Percentiles rank a stretch among this genome's conserved stretches.
Evolutionary conservation across 2,888 invertebrate species (phyloP).

Genomic region (Hetaerina titia): DNA sequence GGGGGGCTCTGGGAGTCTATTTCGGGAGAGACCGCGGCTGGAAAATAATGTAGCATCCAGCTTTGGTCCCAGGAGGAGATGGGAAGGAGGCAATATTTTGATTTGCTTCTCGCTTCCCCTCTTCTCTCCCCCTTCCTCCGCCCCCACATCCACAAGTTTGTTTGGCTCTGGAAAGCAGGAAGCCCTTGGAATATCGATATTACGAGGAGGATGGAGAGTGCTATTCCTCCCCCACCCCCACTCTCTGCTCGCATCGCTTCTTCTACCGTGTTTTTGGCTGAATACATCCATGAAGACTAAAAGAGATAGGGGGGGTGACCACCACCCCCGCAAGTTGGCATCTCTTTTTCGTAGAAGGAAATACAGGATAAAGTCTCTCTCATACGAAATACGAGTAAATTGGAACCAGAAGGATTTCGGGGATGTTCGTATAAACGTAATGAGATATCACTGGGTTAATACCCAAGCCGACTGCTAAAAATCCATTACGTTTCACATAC

Average conservation of each 20-base stretch:
- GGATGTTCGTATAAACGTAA: not conserved
- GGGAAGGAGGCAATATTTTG: slow-evolving; percentile 5
- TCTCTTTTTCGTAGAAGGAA: not conserved
- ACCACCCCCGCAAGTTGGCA: not conserved
- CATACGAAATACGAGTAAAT: not conserved
- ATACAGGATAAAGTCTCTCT: not conserved
- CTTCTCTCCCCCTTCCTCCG: not conserved
- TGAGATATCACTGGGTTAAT: no score
- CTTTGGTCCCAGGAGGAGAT: not conserved
- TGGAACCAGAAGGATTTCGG: not conserved
- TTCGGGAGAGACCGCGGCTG: not conserved
- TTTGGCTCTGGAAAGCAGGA: not conserved
- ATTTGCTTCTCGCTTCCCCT: not conserved
- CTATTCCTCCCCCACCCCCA: not conserved
- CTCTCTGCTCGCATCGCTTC: not conserved
- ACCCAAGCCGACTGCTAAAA: no score
- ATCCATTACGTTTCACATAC: no score
- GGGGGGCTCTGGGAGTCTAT: not conserved
- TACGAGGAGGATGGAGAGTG: not conserved
- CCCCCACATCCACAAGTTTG: not conserved
- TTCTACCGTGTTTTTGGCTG: not conserved
- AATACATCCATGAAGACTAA: not conserved
- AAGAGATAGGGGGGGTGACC: not conserved
- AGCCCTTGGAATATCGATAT: slow-evolving; percentile 34
- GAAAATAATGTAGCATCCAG: slow-evolving; percentile 18